Conservation (phyloP, 1,140 invertebrate species). For the Nymphalis io region DNA sequence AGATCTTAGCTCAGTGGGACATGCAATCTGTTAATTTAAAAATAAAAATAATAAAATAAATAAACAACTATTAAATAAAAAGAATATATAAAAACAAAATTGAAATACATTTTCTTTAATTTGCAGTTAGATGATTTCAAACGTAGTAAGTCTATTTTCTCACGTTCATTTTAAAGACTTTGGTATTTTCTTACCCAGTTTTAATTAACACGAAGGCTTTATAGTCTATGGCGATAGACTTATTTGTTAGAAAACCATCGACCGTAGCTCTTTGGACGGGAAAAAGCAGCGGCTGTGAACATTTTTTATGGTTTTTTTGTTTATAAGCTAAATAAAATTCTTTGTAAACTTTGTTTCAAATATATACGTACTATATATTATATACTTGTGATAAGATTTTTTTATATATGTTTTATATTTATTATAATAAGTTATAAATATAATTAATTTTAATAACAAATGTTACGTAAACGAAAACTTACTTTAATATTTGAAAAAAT, state of each 20-base stretch:
- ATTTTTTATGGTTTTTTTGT: slow-evolving; percentile 32
- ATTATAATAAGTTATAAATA: too few relatives aligned
- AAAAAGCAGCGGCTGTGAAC: slow-evolving; percentile 49
- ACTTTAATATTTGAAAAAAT: too few relatives aligned
- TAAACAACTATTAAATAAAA: too few relatives aligned
- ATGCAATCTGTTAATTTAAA: too few relatives aligned
- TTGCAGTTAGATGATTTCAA: neutral
- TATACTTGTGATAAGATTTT: too few relatives aligned
- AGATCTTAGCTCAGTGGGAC: too few relatives aligned
- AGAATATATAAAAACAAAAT: neutral
- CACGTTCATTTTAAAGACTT: neutral
- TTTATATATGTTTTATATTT: too few relatives aligned
- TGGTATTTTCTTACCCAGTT: slow-evolving; percentile 5
- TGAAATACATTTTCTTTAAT: neutral
- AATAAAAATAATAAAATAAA: too few relatives aligned
- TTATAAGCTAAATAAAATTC: too few relatives aligned
- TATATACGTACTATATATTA: too few relatives aligned
- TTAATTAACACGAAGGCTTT: slow-evolving; percentile 51
- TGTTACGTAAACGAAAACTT: too few relatives aligned
- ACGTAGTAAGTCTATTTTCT: neutral
- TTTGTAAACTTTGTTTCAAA: neutral
- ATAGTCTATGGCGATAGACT: slow-evolving; percentile 55
- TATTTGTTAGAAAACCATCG: slow-evolving; percentile 64
- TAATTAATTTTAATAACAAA: too few relatives aligned
- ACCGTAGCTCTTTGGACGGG: slow-evolving; percentile 52